phyloP scores from a whole-genome alignment of 1,140 invertebrate genomes.

The Bombus waltoni region DNA sequence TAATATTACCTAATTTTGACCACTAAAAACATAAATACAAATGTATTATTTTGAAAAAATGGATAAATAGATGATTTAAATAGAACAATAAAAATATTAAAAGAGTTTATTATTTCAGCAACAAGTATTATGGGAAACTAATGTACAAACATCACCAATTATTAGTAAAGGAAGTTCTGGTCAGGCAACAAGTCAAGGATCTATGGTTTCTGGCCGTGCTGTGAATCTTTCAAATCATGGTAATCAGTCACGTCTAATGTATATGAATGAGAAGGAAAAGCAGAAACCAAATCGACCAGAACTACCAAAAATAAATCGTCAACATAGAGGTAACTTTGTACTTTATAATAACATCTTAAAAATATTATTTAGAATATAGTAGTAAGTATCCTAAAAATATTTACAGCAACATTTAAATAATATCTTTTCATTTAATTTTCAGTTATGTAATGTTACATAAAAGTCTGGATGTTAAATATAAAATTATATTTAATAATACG shows the following conservation, averaged over 20 bases:
- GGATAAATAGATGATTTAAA: slow-evolving; percentile 9
- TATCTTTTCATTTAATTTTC: background rate
- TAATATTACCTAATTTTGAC: slow-evolving; percentile 15
- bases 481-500: slow-evolving; percentile 20
- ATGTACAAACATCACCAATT: slow-evolving; percentile 76
- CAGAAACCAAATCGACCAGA: slow-evolving; percentile 77
- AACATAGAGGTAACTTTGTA: slow-evolving; percentile 82
- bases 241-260: slow-evolving; percentile 82
- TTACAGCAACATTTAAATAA: background rate
- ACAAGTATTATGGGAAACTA: slow-evolving; percentile 78
- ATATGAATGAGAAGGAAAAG: slow-evolving; percentile 85
- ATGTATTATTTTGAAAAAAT: no score
- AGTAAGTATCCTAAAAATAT: background rate
- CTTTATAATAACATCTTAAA: background rate
- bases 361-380: slow-evolving; percentile 43
- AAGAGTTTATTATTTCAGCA: slow-evolving; percentile 68
- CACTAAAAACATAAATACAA: background rate
- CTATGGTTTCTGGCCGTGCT: slow-evolving; percentile 77
- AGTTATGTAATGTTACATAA: background rate
- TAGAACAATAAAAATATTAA: background rate
- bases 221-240: slow-evolving; percentile 75
- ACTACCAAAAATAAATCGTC: slow-evolving; percentile 79
- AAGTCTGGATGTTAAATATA: background rate
- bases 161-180: slow-evolving; percentile 80
- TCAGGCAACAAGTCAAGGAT: slow-evolving; percentile 80